Percentiles rank a stretch among this genome's conserved stretches.
phyloP scores from a whole-genome alignment of 2,888 invertebrate genomes.

The Syritta pipiens region DNA sequence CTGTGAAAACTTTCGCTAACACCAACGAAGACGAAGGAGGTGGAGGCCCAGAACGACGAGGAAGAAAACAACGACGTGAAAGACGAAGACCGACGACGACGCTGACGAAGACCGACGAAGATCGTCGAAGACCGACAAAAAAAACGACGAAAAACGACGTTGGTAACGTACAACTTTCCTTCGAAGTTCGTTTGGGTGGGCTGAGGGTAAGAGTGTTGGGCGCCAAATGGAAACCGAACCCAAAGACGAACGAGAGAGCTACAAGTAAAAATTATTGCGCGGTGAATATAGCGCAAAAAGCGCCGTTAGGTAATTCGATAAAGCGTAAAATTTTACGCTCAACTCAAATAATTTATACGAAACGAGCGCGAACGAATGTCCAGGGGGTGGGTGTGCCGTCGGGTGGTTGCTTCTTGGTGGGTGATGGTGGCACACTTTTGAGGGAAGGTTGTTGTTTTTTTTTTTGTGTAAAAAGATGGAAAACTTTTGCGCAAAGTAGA shows the following conservation, averaged over 20 bases:
- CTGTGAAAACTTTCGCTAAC: conserved; percentile 19
- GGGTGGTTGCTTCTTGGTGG: not conserved
- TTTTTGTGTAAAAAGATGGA: conserved; percentile 35
- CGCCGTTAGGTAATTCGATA: conserved; percentile 78
- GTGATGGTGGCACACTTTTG: not conserved
- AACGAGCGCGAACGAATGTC: not conserved
- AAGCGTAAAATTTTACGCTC: conserved; percentile 78
- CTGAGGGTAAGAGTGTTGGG: not conserved
- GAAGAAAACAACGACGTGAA: not conserved
- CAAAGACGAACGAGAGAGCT: conserved; percentile 45
- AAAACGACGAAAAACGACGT: conserved; percentile 8
- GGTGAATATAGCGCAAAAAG: conserved; percentile 61
- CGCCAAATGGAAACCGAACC: not conserved
- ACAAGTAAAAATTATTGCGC: conserved; percentile 66
- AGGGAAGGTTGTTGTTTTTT: not conserved
- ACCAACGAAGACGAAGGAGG: not conserved
- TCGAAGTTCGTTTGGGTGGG: conserved; percentile 20
- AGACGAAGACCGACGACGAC: conserved; percentile 1
- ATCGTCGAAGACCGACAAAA: not conserved
- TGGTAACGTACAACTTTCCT: conserved; percentile 22
- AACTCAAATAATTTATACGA: conserved; percentile 70
- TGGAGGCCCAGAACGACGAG: not conserved
- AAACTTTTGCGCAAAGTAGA: conserved; percentile 64
- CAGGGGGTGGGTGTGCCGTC: not conserved
- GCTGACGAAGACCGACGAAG: not conserved